These are phyloP conservation scores for Campoletis raptor DNA, from an alignment of 2,888 invertebrate genomes.

Conservation along the genomic window DNA sequence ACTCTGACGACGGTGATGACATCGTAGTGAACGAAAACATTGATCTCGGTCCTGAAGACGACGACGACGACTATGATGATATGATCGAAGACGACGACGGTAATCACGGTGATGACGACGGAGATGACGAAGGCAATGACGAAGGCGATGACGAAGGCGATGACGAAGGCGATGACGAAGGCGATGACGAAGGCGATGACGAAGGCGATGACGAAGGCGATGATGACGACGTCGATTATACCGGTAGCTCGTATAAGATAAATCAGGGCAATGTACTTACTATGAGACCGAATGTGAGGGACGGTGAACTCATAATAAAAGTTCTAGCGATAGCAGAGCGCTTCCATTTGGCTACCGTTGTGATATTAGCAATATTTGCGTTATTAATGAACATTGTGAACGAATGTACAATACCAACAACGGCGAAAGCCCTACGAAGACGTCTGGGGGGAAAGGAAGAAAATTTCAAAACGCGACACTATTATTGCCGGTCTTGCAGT, in stretches of 20 bases:
- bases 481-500: conserved; percentile 3
- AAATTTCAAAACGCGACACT: background rate
- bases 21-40: background rate
- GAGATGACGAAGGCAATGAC: background rate
- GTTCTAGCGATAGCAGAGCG: conserved; percentile 14
- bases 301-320: conserved; percentile 21
- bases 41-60: background rate
- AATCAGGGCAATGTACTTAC: conserved; percentile 18
- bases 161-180: background rate
- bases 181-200: background rate
- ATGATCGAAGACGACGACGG: background rate
- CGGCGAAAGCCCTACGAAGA: conserved; percentile 2
- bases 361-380: conserved; percentile 1
- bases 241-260: background rate
- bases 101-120: background rate
- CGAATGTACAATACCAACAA: conserved; percentile 21
- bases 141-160: background rate
- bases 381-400: background rate
- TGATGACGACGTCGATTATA: background rate
- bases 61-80: background rate
- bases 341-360: background rate
- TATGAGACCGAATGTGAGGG: conserved; percentile 13
- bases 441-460: conserved; percentile 15
- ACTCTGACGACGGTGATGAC: background rate
- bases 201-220: background rate